Conservation (phyloP, 2,888 invertebrate genomes). For the Phlogophora meticulosa region DNA sequence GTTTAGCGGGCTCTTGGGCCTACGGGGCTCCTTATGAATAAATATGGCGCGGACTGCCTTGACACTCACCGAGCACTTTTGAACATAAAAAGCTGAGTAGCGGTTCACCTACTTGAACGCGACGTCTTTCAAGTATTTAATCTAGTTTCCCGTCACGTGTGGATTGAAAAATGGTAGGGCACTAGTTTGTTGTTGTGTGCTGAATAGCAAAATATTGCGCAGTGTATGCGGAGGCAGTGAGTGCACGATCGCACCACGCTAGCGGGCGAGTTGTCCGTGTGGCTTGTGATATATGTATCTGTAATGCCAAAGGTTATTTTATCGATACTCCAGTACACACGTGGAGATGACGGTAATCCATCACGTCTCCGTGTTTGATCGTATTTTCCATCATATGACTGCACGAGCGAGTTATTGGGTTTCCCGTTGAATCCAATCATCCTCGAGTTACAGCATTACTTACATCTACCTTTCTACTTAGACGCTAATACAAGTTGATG, state of each 20-base stretch:
- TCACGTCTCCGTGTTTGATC: slow-evolving; percentile 62
- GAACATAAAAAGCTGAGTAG: slow-evolving; percentile 66
- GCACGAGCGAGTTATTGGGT: slow-evolving; percentile 55
- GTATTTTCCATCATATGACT: slow-evolving; percentile 61
- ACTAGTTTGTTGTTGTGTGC: slow-evolving; percentile 76
- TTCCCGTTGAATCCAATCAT: slow-evolving; percentile 58
- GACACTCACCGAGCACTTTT: slow-evolving; percentile 60
- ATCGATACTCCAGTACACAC: slow-evolving; percentile 53
- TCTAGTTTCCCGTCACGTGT: slow-evolving; percentile 81
- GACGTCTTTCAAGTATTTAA: slow-evolving; percentile 70
- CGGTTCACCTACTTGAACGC: slow-evolving; percentile 55
- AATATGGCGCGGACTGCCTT: slow-evolving; percentile 70
- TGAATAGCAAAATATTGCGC: slow-evolving; percentile 77
- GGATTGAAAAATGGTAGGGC: slow-evolving; percentile 83
- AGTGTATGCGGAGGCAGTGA: slow-evolving; percentile 35
- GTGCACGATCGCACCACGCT: slow-evolving; percentile 31
- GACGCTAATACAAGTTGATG: slow-evolving; percentile 48
- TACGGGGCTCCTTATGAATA: slow-evolving; percentile 76
- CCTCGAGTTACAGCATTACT: slow-evolving; percentile 46
- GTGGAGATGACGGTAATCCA: slow-evolving; percentile 63
- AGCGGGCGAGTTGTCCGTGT: slow-evolving; percentile 22
- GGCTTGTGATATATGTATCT: slow-evolving; percentile 51
- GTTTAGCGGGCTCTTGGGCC: slow-evolving; percentile 73
- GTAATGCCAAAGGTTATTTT: slow-evolving; percentile 68
- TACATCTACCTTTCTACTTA: slow-evolving; percentile 44